phyloP scores from a whole-genome alignment of 1,140 invertebrate species.

The Trichonephila clavipes region DNA sequence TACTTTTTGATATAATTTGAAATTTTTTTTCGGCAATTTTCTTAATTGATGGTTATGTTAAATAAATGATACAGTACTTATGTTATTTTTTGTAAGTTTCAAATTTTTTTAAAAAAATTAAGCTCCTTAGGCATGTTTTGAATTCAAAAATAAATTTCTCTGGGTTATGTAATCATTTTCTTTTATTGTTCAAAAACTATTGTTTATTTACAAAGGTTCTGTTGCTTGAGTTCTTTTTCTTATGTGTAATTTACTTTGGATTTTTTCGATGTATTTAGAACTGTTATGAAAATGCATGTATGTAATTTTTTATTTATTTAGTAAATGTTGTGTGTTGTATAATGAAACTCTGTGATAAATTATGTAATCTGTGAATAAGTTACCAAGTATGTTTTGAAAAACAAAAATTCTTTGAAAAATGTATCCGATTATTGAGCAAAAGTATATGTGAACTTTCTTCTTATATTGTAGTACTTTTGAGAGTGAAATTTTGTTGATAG shows the following conservation, averaged over 20 bases:
- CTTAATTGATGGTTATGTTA: no score
- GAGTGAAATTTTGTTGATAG: constrained; percentile 29
- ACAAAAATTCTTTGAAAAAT: neutral
- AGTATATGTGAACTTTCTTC: neutral
- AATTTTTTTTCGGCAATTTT: no score
- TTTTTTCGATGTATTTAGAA: constrained; percentile 5
- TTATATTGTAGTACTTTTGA: constrained; percentile 14
- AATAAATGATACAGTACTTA: no score
- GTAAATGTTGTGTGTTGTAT: constrained; percentile 27
- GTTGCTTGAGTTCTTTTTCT: neutral
- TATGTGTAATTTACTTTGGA: constrained; percentile 1
- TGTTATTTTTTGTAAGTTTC: no score
- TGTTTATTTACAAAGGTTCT: neutral
- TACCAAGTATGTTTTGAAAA: constrained; percentile 8
- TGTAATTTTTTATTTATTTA: constrained; percentile 31
- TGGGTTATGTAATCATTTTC: neutral
- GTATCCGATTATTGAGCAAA: neutral
- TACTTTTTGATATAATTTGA: no score
- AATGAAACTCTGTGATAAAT: constrained; percentile 33
- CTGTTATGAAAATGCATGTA: constrained; percentile 3
- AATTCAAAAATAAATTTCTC: neutral
- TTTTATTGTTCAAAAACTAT: constrained; percentile 20
- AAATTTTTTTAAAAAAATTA: no score
- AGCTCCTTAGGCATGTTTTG: neutral
- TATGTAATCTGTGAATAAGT: neutral